Evolutionary conservation across 2,113 vertebrate species (phyloP).

Genomic region (Leptobrachium ailaonicum): DNA sequence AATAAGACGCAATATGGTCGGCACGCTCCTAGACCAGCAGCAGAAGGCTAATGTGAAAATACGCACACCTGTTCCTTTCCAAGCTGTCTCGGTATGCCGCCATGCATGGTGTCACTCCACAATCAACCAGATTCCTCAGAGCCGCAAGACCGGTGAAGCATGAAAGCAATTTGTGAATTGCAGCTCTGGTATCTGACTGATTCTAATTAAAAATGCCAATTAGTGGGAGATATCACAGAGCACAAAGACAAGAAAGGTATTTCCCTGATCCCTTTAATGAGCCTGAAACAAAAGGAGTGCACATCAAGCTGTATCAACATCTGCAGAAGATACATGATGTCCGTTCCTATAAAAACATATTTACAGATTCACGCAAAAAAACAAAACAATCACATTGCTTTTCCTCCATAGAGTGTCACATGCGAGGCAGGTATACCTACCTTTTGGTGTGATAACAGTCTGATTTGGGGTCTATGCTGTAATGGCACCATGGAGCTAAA

Average conservation of each 20-base stretch:
- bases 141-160: slow-evolving; percentile 2
- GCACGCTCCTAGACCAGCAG: not conserved
- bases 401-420: no score
- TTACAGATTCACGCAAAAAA: not conserved
- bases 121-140: not conserved
- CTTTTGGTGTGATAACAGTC: no score
- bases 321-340: slow-evolving; percentile 1
- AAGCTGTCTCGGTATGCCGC: not conserved
- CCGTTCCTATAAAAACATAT: not conserved
- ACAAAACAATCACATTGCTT: no score
- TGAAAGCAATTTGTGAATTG: slow-evolving; percentile 40
- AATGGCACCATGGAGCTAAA: no score
- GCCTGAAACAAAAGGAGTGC: slow-evolving; percentile 1
- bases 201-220: slow-evolving; percentile 46
- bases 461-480: no score
- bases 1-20: no score
- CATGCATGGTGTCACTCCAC: not conserved
- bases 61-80: not conserved
- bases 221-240: slow-evolving; percentile 28
- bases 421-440: no score
- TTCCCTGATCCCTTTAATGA: slow-evolving; percentile 8
- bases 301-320: not conserved
- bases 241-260: not conserved
- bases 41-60: not conserved
- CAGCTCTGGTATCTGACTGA: slow-evolving; percentile 29